Evolutionary conservation across 2,888 invertebrate genomes (phyloP).

Genomic region (Microchrysa polita): DNA sequence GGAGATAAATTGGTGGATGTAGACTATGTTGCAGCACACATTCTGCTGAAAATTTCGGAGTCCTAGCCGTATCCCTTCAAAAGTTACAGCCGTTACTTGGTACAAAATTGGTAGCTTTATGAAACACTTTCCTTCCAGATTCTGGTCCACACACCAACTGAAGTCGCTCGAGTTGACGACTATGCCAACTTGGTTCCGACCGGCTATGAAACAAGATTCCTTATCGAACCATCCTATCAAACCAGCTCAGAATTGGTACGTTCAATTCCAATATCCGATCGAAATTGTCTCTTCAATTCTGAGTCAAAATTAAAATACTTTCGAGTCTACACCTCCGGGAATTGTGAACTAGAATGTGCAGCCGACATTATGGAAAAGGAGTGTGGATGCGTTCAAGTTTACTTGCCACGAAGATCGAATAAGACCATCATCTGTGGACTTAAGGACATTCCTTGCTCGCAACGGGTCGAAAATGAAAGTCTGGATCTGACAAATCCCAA

Average conservation of each 20-base stretch:
- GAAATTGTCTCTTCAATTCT: constrained; percentile 71
- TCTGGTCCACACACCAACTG: constrained; percentile 76
- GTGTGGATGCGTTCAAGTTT: constrained; percentile 48
- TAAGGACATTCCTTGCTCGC: constrained; percentile 70
- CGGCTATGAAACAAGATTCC: constrained; percentile 72
- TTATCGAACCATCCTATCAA: constrained; percentile 71
- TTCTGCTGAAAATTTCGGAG: no score
- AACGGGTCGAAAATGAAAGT: constrained; percentile 55
- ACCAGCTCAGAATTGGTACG: constrained; percentile 63
- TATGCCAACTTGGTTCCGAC: constrained; percentile 74
- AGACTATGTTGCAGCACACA: no score
- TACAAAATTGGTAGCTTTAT: no score
- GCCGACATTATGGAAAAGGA: constrained; percentile 69
- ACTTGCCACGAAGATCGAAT: constrained; percentile 68
- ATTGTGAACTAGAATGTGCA: constrained; percentile 78
- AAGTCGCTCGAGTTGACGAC: constrained; percentile 77
- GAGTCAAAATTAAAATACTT: constrained; percentile 27
- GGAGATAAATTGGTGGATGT: no score
- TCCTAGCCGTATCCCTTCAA: no score
- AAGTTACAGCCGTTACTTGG: no score
- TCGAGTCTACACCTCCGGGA: constrained; percentile 75
- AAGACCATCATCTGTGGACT: constrained; percentile 74
- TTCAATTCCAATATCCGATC: constrained; percentile 53
- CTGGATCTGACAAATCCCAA: neutral
- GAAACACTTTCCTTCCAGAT: constrained; percentile 64